phyloP scores from a whole-genome alignment of 1,140 invertebrate genomes.

The Calephelis virginiensis region DNA sequence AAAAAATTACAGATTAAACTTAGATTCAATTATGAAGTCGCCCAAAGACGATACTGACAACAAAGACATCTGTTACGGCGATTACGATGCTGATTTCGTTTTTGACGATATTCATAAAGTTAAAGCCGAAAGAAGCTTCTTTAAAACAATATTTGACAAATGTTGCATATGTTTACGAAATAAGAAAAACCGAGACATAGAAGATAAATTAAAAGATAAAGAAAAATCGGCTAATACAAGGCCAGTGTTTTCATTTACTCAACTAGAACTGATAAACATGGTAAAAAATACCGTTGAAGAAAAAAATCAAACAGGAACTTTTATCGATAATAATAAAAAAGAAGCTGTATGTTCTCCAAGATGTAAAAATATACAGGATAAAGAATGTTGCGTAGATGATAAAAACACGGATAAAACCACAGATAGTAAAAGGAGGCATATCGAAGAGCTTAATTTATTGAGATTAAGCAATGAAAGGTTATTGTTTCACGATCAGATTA shows the following conservation, averaged over 20 bases:
- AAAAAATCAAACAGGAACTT: conserved; percentile 53
- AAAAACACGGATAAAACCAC: background rate
- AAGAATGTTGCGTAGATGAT: background rate
- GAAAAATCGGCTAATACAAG: background rate
- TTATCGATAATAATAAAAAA: conserved; percentile 31
- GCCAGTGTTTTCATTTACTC: conserved; percentile 44
- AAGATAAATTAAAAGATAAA: background rate
- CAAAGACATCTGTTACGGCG: conserved; percentile 34
- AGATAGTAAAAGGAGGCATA: background rate
- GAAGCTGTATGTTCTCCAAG: background rate
- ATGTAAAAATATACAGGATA: background rate
- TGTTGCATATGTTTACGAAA: conserved; percentile 17
- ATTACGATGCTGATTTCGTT: conserved; percentile 31
- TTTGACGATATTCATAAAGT: conserved; percentile 32
- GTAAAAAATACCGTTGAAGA: conserved; percentile 27
- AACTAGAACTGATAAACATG: conserved; percentile 49
- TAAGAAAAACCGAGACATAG: background rate
- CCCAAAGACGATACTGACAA: conserved; percentile 42
- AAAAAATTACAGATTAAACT: conserved; percentile 46
- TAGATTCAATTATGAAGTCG: conserved; percentile 57
- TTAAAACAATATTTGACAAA: conserved; percentile 28
- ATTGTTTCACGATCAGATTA: conserved; percentile 6
- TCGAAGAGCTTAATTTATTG: conserved; percentile 28
- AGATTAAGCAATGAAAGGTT: conserved; percentile 29
- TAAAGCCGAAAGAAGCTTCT: conserved; percentile 25